These are phyloP conservation scores for Luidia sarsii DNA, from an alignment of 53 echinoderm and acorn worm genomes.

Conservation along the genomic window DNA sequence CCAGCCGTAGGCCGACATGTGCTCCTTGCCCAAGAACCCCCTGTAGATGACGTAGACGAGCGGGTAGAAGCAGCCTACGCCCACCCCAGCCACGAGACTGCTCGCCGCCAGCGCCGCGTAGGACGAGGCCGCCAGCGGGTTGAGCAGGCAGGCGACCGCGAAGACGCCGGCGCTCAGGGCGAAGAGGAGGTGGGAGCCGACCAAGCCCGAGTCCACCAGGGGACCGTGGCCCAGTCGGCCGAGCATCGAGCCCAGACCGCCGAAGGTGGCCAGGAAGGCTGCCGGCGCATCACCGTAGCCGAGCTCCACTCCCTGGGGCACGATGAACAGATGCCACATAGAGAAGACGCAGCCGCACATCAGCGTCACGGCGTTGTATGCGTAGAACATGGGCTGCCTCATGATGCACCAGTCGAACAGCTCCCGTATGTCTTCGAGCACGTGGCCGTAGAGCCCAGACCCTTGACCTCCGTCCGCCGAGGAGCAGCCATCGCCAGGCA, in stretches of 20 bases:
- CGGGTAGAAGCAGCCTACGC: background rate
- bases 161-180: background rate
- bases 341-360: background rate
- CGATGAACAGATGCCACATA: conserved; percentile 33
- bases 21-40: background rate
- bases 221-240: conserved; percentile 20
- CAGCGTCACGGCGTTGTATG: background rate
- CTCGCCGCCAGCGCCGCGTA: background rate
- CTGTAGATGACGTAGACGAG: background rate
- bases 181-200: background rate
- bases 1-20: conserved; percentile 18
- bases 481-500: too few species aligned
- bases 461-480: too few species aligned
- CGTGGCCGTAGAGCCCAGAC: too few species aligned
- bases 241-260: background rate
- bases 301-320: conserved; percentile 18
- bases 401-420: background rate
- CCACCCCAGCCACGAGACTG: background rate
- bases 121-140: too few species aligned
- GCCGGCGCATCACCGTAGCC: background rate
- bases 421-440: background rate
- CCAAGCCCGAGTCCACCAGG: background rate
- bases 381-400: background rate
- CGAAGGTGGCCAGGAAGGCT: too few species aligned
- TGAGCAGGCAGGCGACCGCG: background rate